Conservation (phyloP, 2,797 vertebrate genomes). For the Phrynocephalus forsythii region DNA sequence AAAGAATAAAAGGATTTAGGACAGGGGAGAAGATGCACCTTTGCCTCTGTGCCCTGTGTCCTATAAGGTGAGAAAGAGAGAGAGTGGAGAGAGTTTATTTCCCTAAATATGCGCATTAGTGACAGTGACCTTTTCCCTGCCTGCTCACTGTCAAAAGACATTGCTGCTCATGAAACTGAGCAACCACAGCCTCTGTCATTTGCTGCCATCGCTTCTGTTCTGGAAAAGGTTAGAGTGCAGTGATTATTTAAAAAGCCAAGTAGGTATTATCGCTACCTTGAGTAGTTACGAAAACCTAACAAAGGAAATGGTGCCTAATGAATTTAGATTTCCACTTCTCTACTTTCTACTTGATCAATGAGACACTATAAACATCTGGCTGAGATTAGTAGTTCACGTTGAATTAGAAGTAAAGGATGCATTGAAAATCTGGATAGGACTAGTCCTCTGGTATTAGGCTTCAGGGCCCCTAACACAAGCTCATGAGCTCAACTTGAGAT, state of each 20-base stretch:
- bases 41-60: background rate
- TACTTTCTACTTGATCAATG: slow-evolving; percentile 24
- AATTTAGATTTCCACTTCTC: slow-evolving; percentile 21
- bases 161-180: background rate
- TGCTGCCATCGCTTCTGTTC: slow-evolving; percentile 21
- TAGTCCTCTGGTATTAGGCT: slow-evolving; percentile 48
- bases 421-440: slow-evolving; percentile 52
- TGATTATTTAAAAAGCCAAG: slow-evolving; percentile 34
- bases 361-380: slow-evolving; percentile 32
- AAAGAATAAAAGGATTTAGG: background rate
- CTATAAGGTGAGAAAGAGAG: background rate
- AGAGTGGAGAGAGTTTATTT: background rate
- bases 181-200: background rate
- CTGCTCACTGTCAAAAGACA: background rate
- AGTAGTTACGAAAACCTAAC: slow-evolving; percentile 24
- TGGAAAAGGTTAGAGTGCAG: slow-evolving; percentile 8
- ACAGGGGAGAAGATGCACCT: background rate
- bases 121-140: background rate
- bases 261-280: slow-evolving; percentile 24
- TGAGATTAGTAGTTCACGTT: slow-evolving; percentile 31
- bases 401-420: slow-evolving; percentile 54
- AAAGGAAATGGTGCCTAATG: background rate
- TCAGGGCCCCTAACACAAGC: slow-evolving; percentile 56
- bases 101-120: background rate
- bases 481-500: slow-evolving; percentile 70